phyloP scores from a whole-genome alignment of 2,797 vertebrate species.

The Clarias fuscus region DNA sequence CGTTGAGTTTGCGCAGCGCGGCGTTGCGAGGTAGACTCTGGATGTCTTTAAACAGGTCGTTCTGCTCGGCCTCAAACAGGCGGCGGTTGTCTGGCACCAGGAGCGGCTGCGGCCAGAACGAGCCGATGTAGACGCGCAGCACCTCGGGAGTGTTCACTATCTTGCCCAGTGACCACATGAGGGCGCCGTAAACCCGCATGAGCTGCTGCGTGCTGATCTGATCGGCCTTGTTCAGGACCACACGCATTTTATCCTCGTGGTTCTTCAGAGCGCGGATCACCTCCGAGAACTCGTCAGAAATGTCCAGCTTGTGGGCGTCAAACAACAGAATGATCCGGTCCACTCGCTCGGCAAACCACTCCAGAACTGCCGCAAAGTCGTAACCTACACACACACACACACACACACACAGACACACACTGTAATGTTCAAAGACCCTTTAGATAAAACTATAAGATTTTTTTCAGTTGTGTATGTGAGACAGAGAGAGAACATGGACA shows the following conservation, averaged over 20 bases:
- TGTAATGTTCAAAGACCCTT: not conserved
- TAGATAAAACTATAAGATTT: not conserved
- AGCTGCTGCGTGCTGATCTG: constrained; percentile 87
- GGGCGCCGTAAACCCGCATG: constrained; percentile 85
- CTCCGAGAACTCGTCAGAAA: constrained; percentile 85
- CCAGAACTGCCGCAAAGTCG: constrained; percentile 78
- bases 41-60: constrained; percentile 90
- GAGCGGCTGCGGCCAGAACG: constrained; percentile 91
- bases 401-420: constrained; percentile 21
- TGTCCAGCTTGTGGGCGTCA: constrained; percentile 85
- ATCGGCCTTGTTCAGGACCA: constrained; percentile 87
- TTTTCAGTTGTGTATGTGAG: not conserved
- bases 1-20: constrained; percentile 89
- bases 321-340: constrained; percentile 75
- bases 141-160: constrained; percentile 86
- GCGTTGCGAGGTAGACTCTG: constrained; percentile 89
- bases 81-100: constrained; percentile 83
- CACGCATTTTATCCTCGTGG: constrained; percentile 86
- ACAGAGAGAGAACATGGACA: not conserved
- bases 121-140: constrained; percentile 89
- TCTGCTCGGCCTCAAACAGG: constrained; percentile 84
- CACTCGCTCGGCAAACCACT: constrained; percentile 71
- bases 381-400: constrained; percentile 65
- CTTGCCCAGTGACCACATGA: constrained; percentile 87
- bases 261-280: constrained; percentile 86